Conservation (phyloP, 1,140 invertebrate genomes). For the Bacillus rossius region DNA sequence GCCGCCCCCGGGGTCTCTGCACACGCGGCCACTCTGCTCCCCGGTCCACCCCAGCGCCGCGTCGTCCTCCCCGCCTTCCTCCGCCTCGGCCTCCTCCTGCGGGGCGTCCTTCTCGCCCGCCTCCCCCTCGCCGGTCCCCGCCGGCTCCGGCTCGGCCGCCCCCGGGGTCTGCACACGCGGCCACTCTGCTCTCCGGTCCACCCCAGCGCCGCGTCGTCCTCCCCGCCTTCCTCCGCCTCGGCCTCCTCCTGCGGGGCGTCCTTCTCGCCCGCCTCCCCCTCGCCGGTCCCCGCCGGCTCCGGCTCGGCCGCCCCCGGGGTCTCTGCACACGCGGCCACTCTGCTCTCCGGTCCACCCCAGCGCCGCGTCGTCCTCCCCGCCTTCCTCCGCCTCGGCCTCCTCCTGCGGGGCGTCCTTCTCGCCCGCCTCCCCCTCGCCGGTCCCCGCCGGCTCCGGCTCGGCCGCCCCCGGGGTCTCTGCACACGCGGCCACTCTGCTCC, state of each 20-base stretch:
- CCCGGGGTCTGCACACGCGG: conserved; percentile 12
- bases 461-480: conserved; percentile 21
- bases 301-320: not conserved
- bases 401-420: conserved; percentile 31
- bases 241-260: not conserved
- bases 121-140: too few species aligned
- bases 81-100: not conserved
- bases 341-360: not conserved
- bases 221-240: too few species aligned
- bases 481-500: conserved; percentile 20
- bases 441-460: conserved; percentile 37
- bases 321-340: too few species aligned
- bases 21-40: conserved; percentile 21
- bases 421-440: conserved; percentile 22
- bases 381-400: conserved; percentile 37
- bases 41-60: conserved; percentile 13
- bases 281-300: not conserved
- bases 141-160: not conserved
- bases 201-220: too few species aligned
- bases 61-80: too few species aligned
- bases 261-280: not conserved
- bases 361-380: conserved; percentile 35
- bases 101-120: not conserved
- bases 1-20: conserved; percentile 19
- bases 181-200: conserved; percentile 23